Base-by-base conservation (phyloP, 2,888 invertebrate genomes). In the Erebia epiphron region DNA sequence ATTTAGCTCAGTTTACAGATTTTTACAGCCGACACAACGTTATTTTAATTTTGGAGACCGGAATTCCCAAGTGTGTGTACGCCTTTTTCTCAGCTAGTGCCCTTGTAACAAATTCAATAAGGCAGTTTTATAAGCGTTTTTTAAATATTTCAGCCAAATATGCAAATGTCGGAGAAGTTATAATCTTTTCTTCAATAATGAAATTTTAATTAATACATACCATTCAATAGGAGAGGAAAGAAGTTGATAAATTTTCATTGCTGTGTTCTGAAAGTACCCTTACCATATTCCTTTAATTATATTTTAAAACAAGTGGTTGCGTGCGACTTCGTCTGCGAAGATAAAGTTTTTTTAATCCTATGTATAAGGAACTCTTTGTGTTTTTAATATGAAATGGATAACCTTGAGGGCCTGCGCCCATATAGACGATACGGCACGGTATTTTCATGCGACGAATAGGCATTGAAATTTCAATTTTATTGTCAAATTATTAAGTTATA, bases 111-210 rank as follows among this genome's bases (percentile, higher is more conserved):
- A 75, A 78, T 76, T 76, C 72, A 77, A 75, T 78, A 75, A 78
- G 72, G 70, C 67, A 70, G 72, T 54, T 72, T 70, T 71, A 72
- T 69, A 66, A 69, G 71, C 70, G 70, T 73, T 73, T 73, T 76
- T 77, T 75, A 77, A 75, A 75, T 66, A 76, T 75, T 73, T 76
- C 56, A 73, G 75, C 71, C 71, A 70, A 77, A 79, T 79, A 78
- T 79, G 79, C 77, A 78, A 79, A 79, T 79, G 70, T 63, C 54
- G 72, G 63, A 68, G 64, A 77, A 77, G 76, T 78, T 78, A 75
- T 77, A 78, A 78, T 78, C 76, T 78, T 75, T 77, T 78, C 76
- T 77, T 74, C 76, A 78, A 77, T 80, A 79, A 79, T 78, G 75
- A 78, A 78, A 77, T 79, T 79, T 79, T 78, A 80, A 79, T 80